Conservation (phyloP, 2,797 vertebrate genomes). For the Bufotes viridis region DNA sequence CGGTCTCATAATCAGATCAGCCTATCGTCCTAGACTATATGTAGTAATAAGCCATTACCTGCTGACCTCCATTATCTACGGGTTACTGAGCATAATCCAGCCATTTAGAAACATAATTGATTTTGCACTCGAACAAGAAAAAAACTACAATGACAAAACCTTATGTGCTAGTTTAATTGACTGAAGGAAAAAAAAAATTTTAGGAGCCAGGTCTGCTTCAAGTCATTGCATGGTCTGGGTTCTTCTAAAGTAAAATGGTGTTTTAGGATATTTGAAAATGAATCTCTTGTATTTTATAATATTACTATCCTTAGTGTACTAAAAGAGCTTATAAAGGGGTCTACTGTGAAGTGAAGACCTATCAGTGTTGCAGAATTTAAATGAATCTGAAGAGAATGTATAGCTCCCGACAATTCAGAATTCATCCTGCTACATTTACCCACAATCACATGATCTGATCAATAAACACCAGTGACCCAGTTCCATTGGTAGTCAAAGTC, state of each 20-base stretch:
- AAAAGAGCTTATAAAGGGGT: too few relatives aligned
- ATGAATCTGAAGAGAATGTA: too few relatives aligned
- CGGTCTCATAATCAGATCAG: conserved; percentile 12
- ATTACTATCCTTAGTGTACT: not conserved
- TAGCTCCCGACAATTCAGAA: too few relatives aligned
- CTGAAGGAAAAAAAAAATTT: not conserved
- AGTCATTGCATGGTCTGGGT: not conserved
- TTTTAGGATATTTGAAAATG: not conserved
- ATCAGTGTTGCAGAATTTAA: too few relatives aligned
- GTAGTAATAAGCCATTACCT: conserved; percentile 21
- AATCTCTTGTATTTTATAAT: not conserved
- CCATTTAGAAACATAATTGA: conserved; percentile 15
- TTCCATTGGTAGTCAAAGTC: too few relatives aligned
- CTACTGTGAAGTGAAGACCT: too few relatives aligned
- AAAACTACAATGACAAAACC: conserved; percentile 23
- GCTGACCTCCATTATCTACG: conserved; percentile 60
- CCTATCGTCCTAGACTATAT: fast-evolving
- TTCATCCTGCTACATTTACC: too few relatives aligned
- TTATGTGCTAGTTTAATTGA: conserved; percentile 49
- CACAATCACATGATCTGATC: too few relatives aligned
- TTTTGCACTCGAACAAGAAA: not conserved
- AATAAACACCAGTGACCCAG: too few relatives aligned
- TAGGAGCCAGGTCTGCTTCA: not conserved
- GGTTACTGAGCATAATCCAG: conserved; percentile 25
- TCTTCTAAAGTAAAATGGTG: not conserved